These are phyloP conservation scores for Papio anubis DNA, from an alignment of 2,113 vertebrate species.

Conservation along the genomic window DNA sequence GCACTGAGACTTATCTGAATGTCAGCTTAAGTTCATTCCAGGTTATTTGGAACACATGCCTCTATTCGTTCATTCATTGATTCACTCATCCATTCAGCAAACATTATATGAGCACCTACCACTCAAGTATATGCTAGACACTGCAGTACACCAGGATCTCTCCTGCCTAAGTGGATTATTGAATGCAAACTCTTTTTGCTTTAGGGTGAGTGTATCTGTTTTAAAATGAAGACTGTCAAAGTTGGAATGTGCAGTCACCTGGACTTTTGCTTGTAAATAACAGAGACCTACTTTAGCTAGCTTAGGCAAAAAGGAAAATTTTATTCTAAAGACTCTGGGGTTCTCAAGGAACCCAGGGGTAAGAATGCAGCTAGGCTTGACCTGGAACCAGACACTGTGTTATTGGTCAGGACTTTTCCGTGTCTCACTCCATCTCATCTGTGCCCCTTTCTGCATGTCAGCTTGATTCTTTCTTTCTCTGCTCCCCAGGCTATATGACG, in stretches of 20 bases:
- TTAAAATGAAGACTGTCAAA: conserved; percentile 18
- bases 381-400: background rate
- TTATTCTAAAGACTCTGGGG: background rate
- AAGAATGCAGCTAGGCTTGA: background rate
- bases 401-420: background rate
- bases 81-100: background rate
- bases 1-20: background rate
- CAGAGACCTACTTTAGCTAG: background rate
- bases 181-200: background rate
- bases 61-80: background rate
- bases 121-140: background rate
- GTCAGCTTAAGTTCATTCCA: conserved; percentile 23
- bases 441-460: background rate
- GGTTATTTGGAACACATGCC: background rate
- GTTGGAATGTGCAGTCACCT: background rate
- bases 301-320: conserved; percentile 3
- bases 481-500: background rate
- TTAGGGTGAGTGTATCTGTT: background rate
- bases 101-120: background rate
- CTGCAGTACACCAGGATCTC: background rate
- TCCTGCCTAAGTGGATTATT: background rate
- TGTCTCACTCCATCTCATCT: background rate
- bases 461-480: background rate
- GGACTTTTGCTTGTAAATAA: background rate
- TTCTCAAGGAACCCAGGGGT: background rate